phyloP scores from a whole-genome alignment of 2,888 invertebrate species.

The Auanema sp. region DNA sequence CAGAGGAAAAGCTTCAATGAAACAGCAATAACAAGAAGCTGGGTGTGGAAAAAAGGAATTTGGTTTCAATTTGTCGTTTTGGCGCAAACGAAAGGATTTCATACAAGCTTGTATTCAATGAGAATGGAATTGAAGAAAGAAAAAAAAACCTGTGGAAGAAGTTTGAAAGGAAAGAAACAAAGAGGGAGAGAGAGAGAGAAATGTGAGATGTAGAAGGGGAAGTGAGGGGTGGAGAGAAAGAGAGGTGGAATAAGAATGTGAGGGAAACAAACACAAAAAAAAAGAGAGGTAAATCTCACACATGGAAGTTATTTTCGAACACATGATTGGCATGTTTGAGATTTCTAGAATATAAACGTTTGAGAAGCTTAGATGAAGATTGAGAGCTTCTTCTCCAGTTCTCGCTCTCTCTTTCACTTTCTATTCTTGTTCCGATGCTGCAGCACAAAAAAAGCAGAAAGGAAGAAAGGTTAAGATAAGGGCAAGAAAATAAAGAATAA shows the following conservation, averaged over 20 bases:
- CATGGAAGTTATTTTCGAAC: not conserved
- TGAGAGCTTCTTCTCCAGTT: not conserved
- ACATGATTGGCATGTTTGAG: not conserved
- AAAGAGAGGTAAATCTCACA: not conserved
- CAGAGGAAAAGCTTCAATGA: no score
- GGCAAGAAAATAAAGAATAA: not conserved
- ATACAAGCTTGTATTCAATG: no score
- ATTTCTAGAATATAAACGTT: not conserved
- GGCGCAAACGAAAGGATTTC: no score
- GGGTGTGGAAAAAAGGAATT: no score
- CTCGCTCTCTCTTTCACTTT: no score
- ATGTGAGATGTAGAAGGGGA: not conserved
- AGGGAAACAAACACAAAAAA: not conserved
- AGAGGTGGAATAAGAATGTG: not conserved
- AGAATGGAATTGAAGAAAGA: not conserved
- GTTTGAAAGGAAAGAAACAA: not conserved
- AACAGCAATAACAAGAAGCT: no score
- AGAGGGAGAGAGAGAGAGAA: not conserved
- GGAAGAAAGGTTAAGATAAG: no score
- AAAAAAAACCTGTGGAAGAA: constrained; percentile 5
- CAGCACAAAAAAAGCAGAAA: not conserved
- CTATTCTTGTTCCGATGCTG: not conserved
- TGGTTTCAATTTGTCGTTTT: no score
- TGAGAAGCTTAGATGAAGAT: not conserved
- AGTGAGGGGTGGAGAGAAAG: constrained; percentile 4